Base-by-base conservation (phyloP, 2,113 vertebrate species). In the Mormoops blainvillei region DNA sequence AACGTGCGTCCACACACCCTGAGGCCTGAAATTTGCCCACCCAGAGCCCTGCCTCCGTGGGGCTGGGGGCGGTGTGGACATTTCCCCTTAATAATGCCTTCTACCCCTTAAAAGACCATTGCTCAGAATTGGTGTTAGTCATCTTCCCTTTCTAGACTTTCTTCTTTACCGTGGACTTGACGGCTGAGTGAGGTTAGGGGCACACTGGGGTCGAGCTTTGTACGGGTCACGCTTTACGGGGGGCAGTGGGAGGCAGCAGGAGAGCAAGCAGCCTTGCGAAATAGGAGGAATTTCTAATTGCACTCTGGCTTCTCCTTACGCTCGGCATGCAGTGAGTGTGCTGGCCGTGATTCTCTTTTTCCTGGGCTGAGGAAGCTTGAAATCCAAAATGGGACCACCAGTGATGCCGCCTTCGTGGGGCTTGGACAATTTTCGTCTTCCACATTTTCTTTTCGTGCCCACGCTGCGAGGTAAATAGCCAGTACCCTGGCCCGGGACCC, bases 351-450 rank as follows among this genome's bases (percentile, higher is more conserved):
- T 73, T 68, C 80, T 94, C 41, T 78, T 82, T 80, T 65, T 61
- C n/a, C 24, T 22, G 76, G 70, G 50, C 43, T 58, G 68, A 93
- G 91, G 56, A 93, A 89, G 54, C 88, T 77, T 36, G 78, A 73
- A 92, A 87, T 77, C 54, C 86, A 89, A n/a, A 96, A 87, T 86
- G 85, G 36, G 95, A 87, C 81, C n/a, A 2, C 86, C 63, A 84
- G 63, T 36, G 88, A 63, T 78, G 85, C 68, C 7, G 41, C 87
- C 76, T 87, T 81, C 18, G 3, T n/a, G 78, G 68, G 71, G 87
- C 89, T 97, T 43, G 80, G n/a, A 61, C 52, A 45, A 4, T 56
- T 70, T 87, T 71, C 68, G 0, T 71, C 61, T 74, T 84, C 3
- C 50, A 67, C 36, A 14, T 87, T 96, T 87, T 73, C 41, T 68